A percentile compares a stretch with the other conserved stretches of the same genome.
phyloP scores from a whole-genome alignment of 2,113 vertebrate genomes.

The Lepisosteus oculatus region DNA sequence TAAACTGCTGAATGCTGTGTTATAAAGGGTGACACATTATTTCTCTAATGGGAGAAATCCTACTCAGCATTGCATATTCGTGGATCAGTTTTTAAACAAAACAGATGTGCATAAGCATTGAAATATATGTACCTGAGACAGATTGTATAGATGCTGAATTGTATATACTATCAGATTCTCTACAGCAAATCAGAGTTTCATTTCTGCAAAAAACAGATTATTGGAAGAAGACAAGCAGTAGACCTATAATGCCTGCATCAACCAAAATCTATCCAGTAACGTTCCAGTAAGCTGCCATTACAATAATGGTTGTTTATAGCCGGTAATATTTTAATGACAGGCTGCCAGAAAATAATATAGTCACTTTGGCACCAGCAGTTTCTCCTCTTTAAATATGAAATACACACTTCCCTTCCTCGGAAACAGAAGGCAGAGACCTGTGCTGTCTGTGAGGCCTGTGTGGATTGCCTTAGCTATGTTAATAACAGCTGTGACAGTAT shows the following conservation, averaged over 20 bases:
- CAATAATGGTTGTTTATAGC: not conserved
- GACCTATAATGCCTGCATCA: not conserved
- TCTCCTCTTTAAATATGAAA: not conserved
- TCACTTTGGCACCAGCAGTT: not conserved
- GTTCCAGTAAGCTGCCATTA: not conserved
- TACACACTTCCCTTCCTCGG: not conserved
- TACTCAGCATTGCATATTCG: too few species aligned
- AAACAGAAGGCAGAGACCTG: not conserved
- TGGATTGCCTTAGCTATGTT: not conserved
- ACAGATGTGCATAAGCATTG: too few species aligned
- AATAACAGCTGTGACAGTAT: not conserved
- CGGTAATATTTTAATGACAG: slow-evolving; percentile 17
- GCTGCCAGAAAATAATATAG: not conserved
- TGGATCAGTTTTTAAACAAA: too few species aligned
- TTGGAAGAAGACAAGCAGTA: not conserved
- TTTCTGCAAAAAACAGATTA: too few species aligned
- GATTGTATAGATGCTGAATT: too few species aligned
- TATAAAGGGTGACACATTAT: too few species aligned
- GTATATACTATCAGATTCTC: too few species aligned
- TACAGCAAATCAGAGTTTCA: too few species aligned
- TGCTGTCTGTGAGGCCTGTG: not conserved
- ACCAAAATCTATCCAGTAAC: not conserved
- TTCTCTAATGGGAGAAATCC: too few species aligned
- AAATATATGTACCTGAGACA: too few species aligned
- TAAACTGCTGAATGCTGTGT: too few species aligned